Evolutionary conservation across 2,797 vertebrate species (phyloP), one percentile per base, ranked within the genome.

Genomic region (Acanthis flammea): DNA sequence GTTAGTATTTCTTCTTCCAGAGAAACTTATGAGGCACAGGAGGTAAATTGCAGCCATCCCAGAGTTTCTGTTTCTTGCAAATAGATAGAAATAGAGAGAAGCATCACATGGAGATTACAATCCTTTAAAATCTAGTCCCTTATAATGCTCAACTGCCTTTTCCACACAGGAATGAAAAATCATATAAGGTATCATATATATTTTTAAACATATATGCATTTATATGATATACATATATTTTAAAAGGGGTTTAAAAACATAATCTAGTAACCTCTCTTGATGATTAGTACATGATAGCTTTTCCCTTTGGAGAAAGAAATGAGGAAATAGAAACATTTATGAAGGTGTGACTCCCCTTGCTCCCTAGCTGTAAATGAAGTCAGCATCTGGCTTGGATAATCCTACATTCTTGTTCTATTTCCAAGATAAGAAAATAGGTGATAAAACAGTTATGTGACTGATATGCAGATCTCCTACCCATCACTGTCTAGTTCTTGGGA

Each of bases 381-480:
- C 87, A 94, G 48, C 58, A 62, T 54, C 81, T 96, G 94, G 72
- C 84, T 92, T 88, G 58, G 27, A 37, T 75, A 75, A 68, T 58
- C 39, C 54, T 83, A 47, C 31, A 50, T 94, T 93, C 57, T 72
- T 96, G 5, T 72, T 84, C 28, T 66, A 80, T 83, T 94, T 91
- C 79, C 71, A 75, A 95, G 95, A 96, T 90, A 84, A 94, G 75
- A 86, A 75, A 93, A 81, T 13, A 78, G 70, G 47, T 91, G 48
- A 95, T 92, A 78, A 78, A 94, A 94, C 51, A 48, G 55, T 88
- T 88, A 57, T 28, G 55, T 91, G 90, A 54, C 53, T 87, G 76
- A 94, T 86, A 86, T 23, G 54, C 67, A 93, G 70, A 81, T 90
- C 70, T 92, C 31, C 79, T 92, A 51, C 37, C 33, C 70, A 83